A percentile compares a stretch with the other conserved stretches of the same genome.
Conservation (phyloP, 2,113 vertebrate species). For the Neogale vison region DNA sequence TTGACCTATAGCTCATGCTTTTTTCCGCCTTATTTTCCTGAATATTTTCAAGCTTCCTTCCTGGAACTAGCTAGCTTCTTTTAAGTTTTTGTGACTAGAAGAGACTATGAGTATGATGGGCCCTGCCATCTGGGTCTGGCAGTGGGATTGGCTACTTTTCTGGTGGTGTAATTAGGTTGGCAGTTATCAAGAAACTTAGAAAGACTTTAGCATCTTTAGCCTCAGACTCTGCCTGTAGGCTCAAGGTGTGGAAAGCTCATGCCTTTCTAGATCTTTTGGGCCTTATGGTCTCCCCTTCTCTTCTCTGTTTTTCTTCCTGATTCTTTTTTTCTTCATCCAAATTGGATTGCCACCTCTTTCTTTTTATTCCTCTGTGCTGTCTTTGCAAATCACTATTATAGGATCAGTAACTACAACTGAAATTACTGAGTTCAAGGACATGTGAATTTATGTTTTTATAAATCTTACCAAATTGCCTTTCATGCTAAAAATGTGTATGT, state of each 20-base stretch:
- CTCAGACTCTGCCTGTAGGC: not conserved
- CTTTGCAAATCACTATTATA: not conserved
- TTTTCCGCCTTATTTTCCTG: not conserved
- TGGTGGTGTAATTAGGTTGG: not conserved
- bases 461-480: not conserved
- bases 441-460: not conserved
- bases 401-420: not conserved
- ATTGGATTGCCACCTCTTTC: not conserved
- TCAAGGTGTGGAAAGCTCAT: not conserved
- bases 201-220: slow-evolving; percentile 4
- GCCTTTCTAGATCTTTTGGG: not conserved
- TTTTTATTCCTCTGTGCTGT: slow-evolving; percentile 17
- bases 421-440: not conserved
- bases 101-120: not conserved
- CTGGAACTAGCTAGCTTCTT: not conserved
- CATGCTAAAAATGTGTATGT: not conserved
- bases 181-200: slow-evolving; percentile 24
- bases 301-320: not conserved
- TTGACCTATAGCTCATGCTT: not conserved
- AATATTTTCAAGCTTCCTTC: slow-evolving; percentile 15
- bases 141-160: not conserved
- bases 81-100: not conserved
- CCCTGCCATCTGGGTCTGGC: not conserved
- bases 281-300: not conserved
- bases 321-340: slow-evolving; percentile 20